Conservation (phyloP, 2,888 invertebrate genomes). For the Lasioglossum marginatum region DNA sequence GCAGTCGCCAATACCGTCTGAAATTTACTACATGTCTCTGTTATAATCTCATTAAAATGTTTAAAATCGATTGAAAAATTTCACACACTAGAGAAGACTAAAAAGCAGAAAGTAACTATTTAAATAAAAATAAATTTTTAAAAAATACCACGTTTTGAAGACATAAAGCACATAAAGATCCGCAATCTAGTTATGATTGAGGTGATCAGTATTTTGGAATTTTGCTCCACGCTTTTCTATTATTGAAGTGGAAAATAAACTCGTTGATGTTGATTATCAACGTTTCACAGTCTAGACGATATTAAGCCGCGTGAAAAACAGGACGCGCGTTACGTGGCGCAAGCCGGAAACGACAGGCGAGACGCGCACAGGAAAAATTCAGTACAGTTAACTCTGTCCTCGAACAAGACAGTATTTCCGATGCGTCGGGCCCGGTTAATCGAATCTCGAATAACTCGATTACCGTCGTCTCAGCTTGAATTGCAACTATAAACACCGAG, state of each 20-base stretch:
- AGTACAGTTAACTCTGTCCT: not conserved
- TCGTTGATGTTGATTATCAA: not conserved
- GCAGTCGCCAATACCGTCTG: too few relatives aligned
- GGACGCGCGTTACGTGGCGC: conserved; percentile 8
- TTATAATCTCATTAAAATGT: too few relatives aligned
- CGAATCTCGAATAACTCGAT: conserved; percentile 62
- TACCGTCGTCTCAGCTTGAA: conserved; percentile 55
- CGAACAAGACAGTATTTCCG: conserved; percentile 12
- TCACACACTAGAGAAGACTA: too few relatives aligned
- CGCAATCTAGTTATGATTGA: too few relatives aligned
- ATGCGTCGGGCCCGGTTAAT: conserved; percentile 26
- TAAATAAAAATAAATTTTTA: too few relatives aligned
- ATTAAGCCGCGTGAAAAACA: conserved; percentile 6
- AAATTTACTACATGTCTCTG: too few relatives aligned
- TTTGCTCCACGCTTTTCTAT: not conserved
- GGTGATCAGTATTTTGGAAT: too few relatives aligned
- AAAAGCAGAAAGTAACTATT: too few relatives aligned
- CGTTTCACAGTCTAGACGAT: not conserved
- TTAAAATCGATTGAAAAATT: too few relatives aligned
- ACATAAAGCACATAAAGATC: too few relatives aligned
- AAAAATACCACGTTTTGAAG: too few relatives aligned
- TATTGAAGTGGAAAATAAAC: not conserved
- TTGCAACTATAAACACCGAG: conserved; percentile 63
- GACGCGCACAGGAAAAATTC: conserved; percentile 23
- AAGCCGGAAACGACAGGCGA: conserved; percentile 17